Evolutionary conservation across 1,140 invertebrate species (phyloP).

Genomic region (Yoshiicerus persimilis): DNA sequence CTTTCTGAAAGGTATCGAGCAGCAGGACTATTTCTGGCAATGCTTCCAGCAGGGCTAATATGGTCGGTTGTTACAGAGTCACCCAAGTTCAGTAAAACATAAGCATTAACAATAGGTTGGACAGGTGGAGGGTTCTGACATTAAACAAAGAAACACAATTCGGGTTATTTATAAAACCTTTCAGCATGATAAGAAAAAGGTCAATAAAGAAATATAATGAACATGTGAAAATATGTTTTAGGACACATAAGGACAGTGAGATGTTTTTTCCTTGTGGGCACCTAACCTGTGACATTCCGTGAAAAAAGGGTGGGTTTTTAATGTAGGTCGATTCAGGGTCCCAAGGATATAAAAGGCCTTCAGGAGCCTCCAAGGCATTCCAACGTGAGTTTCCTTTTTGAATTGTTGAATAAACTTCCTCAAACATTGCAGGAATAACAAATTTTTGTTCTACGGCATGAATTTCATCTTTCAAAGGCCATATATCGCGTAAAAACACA

Average conservation of each 20-base stretch:
- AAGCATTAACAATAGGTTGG: background rate
- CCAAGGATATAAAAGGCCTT: slow-evolving; percentile 88
- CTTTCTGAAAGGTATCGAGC: slow-evolving; percentile 78
- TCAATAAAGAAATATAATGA: background rate
- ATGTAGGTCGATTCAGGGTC: slow-evolving; percentile 90
- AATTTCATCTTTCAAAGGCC: slow-evolving; percentile 90
- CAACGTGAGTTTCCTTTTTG: slow-evolving; percentile 82
- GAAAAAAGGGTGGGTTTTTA: slow-evolving; percentile 95
- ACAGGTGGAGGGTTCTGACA: slow-evolving; percentile 15
- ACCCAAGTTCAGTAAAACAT: slow-evolving; percentile 75
- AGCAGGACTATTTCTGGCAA: slow-evolving; percentile 90
- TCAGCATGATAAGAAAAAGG: background rate
- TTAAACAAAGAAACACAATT: background rate
- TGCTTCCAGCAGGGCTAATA: slow-evolving; percentile 96
- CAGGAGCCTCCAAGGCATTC: slow-evolving; percentile 78
- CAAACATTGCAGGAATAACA: slow-evolving; percentile 97
- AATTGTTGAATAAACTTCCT: slow-evolving; percentile 89
- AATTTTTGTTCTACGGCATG: slow-evolving; percentile 82
- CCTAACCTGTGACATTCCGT: slow-evolving; percentile 76
- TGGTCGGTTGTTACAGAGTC: slow-evolving; percentile 98
- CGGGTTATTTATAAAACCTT: background rate
- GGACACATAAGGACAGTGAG: no score
- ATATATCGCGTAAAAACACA: slow-evolving; percentile 89
- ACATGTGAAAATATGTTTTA: no score
- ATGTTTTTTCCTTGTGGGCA: no score